Conservation (phyloP, 2,797 vertebrate species). For the Artibeus jamaicensis region DNA sequence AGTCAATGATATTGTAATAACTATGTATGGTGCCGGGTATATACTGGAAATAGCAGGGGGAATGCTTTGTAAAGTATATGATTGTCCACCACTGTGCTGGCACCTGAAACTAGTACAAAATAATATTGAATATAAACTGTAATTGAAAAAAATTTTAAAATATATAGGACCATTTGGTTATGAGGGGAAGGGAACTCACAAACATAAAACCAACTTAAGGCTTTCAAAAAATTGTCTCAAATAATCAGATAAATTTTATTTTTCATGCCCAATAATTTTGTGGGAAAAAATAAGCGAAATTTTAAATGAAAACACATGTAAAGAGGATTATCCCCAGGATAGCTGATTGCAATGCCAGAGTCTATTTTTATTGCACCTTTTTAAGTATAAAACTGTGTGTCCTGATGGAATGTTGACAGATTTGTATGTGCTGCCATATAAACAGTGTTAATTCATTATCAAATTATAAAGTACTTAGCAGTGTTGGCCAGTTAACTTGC, state of each 20-base stretch:
- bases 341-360: background rate
- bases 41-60: background rate
- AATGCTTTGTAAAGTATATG: background rate
- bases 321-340: background rate
- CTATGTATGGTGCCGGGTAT: background rate
- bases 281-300: background rate
- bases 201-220: constrained; percentile 27
- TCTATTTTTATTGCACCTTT: background rate
- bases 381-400: constrained; percentile 19
- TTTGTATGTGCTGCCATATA: background rate
- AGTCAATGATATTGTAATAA: background rate
- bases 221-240: constrained; percentile 22
- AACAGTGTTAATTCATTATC: constrained; percentile 52
- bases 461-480: constrained; percentile 44
- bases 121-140: background rate
- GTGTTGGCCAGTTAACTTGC: background rate
- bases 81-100: background rate
- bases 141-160: background rate
- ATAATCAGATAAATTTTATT: background rate
- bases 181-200: background rate
- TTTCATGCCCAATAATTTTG: constrained; percentile 30
- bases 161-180: background rate
- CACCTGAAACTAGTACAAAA: background rate
- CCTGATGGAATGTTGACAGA: constrained; percentile 19
- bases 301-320: constrained; percentile 8